phyloP scores from a whole-genome alignment of 2,888 invertebrate species.

The Ctena decussata region DNA sequence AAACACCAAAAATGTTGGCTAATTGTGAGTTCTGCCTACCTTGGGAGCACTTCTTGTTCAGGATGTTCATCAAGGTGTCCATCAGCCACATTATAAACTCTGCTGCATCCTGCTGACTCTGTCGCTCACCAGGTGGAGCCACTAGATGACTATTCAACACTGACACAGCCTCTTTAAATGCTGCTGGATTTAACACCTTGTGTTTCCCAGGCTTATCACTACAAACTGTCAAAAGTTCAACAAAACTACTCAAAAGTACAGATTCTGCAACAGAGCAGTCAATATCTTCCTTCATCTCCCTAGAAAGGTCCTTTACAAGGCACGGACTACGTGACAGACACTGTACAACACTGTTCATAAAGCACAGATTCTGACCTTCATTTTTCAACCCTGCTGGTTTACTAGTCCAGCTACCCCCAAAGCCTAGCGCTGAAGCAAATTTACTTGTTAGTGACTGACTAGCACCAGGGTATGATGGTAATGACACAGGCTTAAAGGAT shows the following conservation, averaged over 20 bases:
- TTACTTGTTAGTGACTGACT: slow-evolving; percentile 70
- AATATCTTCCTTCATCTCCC: slow-evolving; percentile 69
- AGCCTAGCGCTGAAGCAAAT: slow-evolving; percentile 78
- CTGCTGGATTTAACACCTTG: slow-evolving; percentile 67
- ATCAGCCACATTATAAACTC: slow-evolving; percentile 85
- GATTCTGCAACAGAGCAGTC: slow-evolving; percentile 78
- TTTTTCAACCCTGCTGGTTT: slow-evolving; percentile 82
- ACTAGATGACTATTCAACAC: slow-evolving; percentile 71
- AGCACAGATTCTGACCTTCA: slow-evolving; percentile 84
- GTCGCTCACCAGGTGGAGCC: slow-evolving; percentile 66
- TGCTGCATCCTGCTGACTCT: slow-evolving; percentile 83
- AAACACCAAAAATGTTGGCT: too few relatives aligned
- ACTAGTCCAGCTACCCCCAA: slow-evolving; percentile 39
- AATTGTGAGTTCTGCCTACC: slow-evolving; percentile 28
- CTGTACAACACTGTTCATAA: slow-evolving; percentile 85
- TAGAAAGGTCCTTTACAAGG: slow-evolving; percentile 71
- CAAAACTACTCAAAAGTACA: slow-evolving; percentile 69
- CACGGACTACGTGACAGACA: slow-evolving; percentile 82
- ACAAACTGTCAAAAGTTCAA: slow-evolving; percentile 74
- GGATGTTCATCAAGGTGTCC: slow-evolving; percentile 76
- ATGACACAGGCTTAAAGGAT: neutral
- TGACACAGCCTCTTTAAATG: slow-evolving; percentile 76
- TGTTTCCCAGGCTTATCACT: slow-evolving; percentile 55
- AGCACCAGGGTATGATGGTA: slow-evolving; percentile 24
- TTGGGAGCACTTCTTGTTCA: slow-evolving; percentile 76